Conservation (phyloP, 2,888 invertebrate genomes). For the Watsonalla cultraria region DNA sequence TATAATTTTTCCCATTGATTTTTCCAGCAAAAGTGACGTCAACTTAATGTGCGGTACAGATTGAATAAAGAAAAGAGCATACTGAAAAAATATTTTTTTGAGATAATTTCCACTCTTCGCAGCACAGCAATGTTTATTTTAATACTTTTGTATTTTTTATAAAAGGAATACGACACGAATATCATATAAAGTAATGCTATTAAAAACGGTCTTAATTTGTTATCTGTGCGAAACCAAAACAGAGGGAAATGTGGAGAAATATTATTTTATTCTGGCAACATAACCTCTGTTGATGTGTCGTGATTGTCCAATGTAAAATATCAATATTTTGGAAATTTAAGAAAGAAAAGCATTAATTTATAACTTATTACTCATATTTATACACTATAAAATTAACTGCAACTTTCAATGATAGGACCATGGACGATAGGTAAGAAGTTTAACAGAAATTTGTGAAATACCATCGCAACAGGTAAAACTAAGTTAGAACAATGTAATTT, state of each 20-base stretch:
- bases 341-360: constrained; percentile 63
- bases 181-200: too few relatives aligned
- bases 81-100: too few relatives aligned
- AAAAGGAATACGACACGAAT: too few relatives aligned
- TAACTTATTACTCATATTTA: constrained; percentile 46
- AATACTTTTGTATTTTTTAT: too few relatives aligned
- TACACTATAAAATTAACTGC: constrained; percentile 45
- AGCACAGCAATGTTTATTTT: too few relatives aligned
- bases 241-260: constrained; percentile 25
- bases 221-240: constrained; percentile 11
- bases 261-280: constrained; percentile 45
- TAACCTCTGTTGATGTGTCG: constrained; percentile 74
- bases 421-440: constrained; percentile 67
- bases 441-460: constrained; percentile 34
- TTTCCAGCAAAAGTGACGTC: too few relatives aligned
- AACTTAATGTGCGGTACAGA: too few relatives aligned
- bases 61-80: too few relatives aligned
- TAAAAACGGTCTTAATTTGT: constrained; percentile 9
- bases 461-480: constrained; percentile 66
- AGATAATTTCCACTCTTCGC: too few relatives aligned
- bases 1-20: too few relatives aligned
- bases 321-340: constrained; percentile 72
- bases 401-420: constrained; percentile 55
- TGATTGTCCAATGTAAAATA: constrained; percentile 71
- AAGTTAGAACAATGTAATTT: constrained; percentile 63